A percentile compares a stretch with the other conserved stretches of the same genome.
phyloP scores from a whole-genome alignment of 2,888 invertebrate species.

The Eupithecia pulchellata region DNA sequence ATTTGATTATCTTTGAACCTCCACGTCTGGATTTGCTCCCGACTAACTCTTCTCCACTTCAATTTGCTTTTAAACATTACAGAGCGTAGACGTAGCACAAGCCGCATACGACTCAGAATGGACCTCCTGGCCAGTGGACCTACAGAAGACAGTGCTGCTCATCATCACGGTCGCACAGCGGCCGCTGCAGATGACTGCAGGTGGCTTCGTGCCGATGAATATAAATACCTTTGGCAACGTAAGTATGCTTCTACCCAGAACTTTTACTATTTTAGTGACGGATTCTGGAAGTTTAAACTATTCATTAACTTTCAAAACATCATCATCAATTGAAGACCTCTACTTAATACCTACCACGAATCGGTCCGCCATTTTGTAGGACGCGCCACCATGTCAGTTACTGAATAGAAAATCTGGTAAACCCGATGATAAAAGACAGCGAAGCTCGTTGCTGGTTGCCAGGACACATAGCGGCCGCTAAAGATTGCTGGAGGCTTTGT shows the following conservation, averaged over 20 bases:
- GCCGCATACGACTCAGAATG: slow-evolving; percentile 71
- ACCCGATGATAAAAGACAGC: too few species aligned
- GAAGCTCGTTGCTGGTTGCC: too few species aligned
- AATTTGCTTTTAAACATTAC: background rate
- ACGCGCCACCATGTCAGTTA: too few species aligned
- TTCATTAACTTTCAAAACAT: slow-evolving; percentile 10
- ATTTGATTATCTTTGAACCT: too few species aligned
- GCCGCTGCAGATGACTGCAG: slow-evolving; percentile 67
- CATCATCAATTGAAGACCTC: too few species aligned
- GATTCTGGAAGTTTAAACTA: background rate
- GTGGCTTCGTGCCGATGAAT: slow-evolving; percentile 65
- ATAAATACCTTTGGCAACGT: slow-evolving; percentile 72
- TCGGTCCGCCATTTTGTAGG: too few species aligned
- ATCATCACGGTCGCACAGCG: slow-evolving; percentile 67
- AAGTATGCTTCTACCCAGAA: background rate
- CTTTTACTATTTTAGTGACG: background rate
- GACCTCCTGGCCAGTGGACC: slow-evolving; percentile 69
- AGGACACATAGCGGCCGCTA: slow-evolving; percentile 67
- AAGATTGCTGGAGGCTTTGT: slow-evolving; percentile 67
- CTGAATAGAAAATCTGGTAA: too few species aligned
- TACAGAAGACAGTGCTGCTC: slow-evolving; percentile 67
- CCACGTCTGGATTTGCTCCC: too few species aligned
- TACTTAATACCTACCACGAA: too few species aligned
- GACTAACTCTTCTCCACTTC: too few species aligned
- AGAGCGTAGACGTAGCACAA: slow-evolving; percentile 68